Evolutionary conservation across 1,140 invertebrate species (phyloP), one percentile per base, ranked within the genome.

Genomic region (Aphelenchoides fujianensis): DNA sequence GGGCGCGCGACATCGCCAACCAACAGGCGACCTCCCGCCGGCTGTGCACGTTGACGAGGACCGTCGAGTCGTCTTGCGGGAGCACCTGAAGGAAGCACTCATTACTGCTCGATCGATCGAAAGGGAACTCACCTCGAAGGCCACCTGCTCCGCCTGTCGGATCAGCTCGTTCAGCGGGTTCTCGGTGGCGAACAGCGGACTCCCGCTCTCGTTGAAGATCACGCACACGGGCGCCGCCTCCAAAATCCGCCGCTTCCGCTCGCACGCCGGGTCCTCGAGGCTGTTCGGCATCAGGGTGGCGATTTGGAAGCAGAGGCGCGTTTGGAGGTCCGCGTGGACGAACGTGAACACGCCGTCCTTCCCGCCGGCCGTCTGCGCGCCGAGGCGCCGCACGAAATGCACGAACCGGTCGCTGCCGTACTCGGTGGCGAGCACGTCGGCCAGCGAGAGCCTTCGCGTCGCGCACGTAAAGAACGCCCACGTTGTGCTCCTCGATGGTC

Each of bases 151-250:
- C 31, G 19, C 23, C 3, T 69, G n/a, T 2, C 69, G 19, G 16
- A 48, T 34, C 3, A 70, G 27, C 23, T 55, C 23, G 30, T 37
- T 48, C 9, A 73, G 32, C 68, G 32, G 32, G 68, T 71, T 36
- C 41, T 48, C 41, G 23, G 41, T 48, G 12, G 41, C 41, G 23
- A 48, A 48, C 12, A 48, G 41, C 2, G 69, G 69, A 23, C 2
- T 52, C n/a, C 69, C 69, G 55, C 69, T 70, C 23, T 70, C 69
- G 54, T 70, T 70, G 68, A 70, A 70, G 2, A 70, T 35, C 30
- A 70, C 3, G 72, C 69, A 71, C 69, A 70, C 72, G 36, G 35
- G 32, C 37, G 68, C 69, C 19, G 54, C 19, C 59, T 35, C 68
- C 2, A 69, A 28, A 37, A 70, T 19, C 27, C 27, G 69, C 28